Conservation (phyloP, 2,888 invertebrate species). For the Cephonodes hylas region DNA sequence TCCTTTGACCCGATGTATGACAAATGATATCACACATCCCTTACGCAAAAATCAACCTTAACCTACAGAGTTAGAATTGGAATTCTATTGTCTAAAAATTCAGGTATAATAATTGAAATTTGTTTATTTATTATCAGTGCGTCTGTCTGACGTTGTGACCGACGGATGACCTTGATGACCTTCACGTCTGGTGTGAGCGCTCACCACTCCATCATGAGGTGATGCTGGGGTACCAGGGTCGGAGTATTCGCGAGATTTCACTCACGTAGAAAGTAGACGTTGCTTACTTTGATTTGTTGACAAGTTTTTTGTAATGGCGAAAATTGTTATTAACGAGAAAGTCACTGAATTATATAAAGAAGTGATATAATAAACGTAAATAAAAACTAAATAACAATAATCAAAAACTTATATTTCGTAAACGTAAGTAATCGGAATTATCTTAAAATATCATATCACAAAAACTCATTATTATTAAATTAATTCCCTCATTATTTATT, state of each 20-base stretch:
- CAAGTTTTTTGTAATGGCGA: too few species aligned
- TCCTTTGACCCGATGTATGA: constrained; percentile 64
- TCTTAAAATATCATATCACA: too few species aligned
- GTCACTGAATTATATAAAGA: too few species aligned
- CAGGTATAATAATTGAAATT: not conserved
- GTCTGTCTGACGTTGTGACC: not conserved
- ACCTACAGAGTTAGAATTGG: not conserved
- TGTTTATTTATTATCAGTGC: constrained; percentile 3
- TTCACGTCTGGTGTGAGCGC: not conserved
- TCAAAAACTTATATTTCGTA: too few species aligned
- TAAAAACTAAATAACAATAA: too few species aligned
- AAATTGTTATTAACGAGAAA: too few species aligned
- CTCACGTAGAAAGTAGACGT: not conserved
- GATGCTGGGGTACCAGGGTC: not conserved
- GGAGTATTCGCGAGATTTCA: not conserved
- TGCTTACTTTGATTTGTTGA: too few species aligned
- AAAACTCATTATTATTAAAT: too few species aligned
- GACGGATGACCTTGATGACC: not conserved
- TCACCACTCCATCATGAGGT: not conserved
- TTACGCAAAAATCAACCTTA: not conserved
- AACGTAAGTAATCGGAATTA: too few species aligned
- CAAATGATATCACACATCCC: constrained; percentile 46
- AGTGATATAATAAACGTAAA: too few species aligned
- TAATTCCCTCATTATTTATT: too few species aligned
- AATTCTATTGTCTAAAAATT: not conserved